phyloP scores from a whole-genome alignment of 2,113 vertebrate species.

The Aleadryas rufinucha region DNA sequence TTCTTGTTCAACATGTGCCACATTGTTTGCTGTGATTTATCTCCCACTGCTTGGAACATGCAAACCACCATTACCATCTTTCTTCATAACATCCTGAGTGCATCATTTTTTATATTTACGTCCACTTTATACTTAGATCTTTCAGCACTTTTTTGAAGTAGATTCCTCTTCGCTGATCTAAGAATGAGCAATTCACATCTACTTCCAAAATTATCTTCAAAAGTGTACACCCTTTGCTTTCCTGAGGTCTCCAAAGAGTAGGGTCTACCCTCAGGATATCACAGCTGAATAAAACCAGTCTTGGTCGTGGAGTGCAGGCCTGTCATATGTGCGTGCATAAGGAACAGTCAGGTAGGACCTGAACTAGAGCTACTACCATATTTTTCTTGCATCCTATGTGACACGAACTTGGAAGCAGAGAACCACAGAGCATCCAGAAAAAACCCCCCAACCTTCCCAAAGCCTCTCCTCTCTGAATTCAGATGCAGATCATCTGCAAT shows the following conservation, averaged over 20 bases:
- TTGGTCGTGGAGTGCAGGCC: not conserved
- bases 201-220: not conserved
- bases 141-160: not conserved
- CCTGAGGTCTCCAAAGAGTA: not conserved
- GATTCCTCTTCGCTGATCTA: not conserved
- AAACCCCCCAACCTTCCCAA: not conserved
- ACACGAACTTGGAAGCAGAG: not conserved
- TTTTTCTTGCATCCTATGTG: not conserved
- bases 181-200: not conserved
- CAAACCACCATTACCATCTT: not conserved
- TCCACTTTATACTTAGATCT: not conserved
- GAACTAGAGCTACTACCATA: not conserved
- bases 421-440: not conserved
- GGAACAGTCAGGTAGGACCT: not conserved
- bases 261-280: not conserved
- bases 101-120: not conserved
- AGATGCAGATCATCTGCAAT: not conserved
- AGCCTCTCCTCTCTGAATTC: not conserved
- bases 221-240: not conserved
- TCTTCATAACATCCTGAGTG: not conserved
- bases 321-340: accelerated
- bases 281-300: not conserved
- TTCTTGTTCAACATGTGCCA: not conserved
- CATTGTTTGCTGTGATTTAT: not conserved
- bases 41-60: not conserved